Evolutionary conservation across 2,113 vertebrate genomes (phyloP).

Genomic region (Callocephalon fimbriatum): DNA sequence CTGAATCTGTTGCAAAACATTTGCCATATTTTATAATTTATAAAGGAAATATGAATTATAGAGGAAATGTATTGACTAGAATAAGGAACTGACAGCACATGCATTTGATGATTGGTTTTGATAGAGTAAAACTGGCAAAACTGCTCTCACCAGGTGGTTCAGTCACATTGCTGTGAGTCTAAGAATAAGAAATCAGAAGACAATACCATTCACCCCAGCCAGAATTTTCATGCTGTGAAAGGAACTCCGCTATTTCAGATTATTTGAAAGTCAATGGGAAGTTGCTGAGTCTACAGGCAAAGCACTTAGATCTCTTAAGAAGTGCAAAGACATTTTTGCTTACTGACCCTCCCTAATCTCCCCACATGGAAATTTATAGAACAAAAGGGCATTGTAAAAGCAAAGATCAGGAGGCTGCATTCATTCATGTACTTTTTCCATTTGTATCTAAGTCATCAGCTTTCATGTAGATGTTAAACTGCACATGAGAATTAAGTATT

Average conservation of each 20-base stretch:
- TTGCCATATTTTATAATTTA: not conserved
- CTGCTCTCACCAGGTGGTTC: not conserved
- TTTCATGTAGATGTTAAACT: not conserved
- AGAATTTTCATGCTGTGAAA: constrained; percentile 28
- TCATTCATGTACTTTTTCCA: not conserved
- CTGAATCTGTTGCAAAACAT: not conserved
- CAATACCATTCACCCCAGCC: not conserved
- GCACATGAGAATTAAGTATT: not conserved
- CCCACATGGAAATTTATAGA: constrained; percentile 45
- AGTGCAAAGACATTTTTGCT: constrained; percentile 50
- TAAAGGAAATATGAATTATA: not conserved
- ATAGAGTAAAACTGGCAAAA: not conserved
- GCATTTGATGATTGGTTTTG: not conserved
- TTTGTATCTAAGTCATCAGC: not conserved
- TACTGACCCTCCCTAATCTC: constrained; percentile 41
- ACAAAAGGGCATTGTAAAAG: constrained; percentile 61
- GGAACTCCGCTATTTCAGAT: constrained; percentile 41
- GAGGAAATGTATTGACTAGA: not conserved
- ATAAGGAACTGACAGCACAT: accelerated
- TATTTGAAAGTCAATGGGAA: constrained; percentile 43
- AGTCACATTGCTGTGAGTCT: not conserved
- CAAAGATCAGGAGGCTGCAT: constrained; percentile 44
- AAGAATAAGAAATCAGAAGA: not conserved
- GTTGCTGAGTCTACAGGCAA: constrained; percentile 44
- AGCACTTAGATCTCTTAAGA: constrained; percentile 35